Base-by-base conservation (phyloP, 2,113 vertebrate genomes). In the Leucoraja erinaceus region DNA sequence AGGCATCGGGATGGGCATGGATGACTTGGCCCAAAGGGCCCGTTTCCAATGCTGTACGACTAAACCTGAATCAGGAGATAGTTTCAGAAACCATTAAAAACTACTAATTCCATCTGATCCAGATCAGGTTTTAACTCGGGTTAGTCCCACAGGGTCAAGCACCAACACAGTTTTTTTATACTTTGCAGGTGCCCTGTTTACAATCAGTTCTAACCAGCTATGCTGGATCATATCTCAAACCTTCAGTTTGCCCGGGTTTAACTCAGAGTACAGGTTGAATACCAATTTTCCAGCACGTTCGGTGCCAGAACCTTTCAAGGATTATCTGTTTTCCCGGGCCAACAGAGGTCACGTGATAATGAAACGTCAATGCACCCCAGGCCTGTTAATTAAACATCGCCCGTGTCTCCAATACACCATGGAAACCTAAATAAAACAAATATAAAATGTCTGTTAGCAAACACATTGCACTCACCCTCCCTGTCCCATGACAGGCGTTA, bases 401-500 rank as follows among this genome's bases (percentile, higher is more conserved):
- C 38, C 38, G 38, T 47, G 38, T 47, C 38, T 47, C 38, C 38
- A 47, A 47, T 47, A 47, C 38, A 47, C 38, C 38, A 47, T 47
- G 38, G 38, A 47, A 47, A 47, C 38, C 3, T 47, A 47, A 47
- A 47, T 47, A 47, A 47, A 47, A 47, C 38, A 47, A 47, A 47
- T 47, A 47, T 47, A 47, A 47, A 47, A 47, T 47, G 38, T 16
- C 3, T 68, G 31, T 38, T 68, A 47, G 38, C 5, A 16, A 10
- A 11, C 18, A 38, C n/a, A 38, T 5, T 77, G 77, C 61, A 96
- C 98, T 98, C 94, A 99, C 98, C 99, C 98, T 96, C 98, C 98
- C 97, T 99, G 98, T 96, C 99, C 99, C 31, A 97, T 84, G 93
- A 99, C 98, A 98, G 99, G 99, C 94, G 98, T 96, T 95, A 99